A percentile compares a stretch with the other conserved stretches of the same genome.
Conservation (phyloP, 2,888 invertebrate species). For the Phortica okadai region DNA sequence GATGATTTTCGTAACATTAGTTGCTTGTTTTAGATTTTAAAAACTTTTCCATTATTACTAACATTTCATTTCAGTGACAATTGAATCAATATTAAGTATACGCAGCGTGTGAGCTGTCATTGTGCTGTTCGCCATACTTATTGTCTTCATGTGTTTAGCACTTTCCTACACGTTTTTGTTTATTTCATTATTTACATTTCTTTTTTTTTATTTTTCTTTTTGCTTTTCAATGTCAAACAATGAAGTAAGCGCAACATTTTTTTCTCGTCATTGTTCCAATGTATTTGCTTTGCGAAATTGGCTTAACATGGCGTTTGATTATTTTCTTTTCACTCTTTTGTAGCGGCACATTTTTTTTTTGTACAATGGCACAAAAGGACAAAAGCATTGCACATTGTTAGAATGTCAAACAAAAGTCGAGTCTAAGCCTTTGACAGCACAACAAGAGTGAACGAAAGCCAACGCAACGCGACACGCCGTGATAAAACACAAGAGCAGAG, state of each 20-base stretch:
- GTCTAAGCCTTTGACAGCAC: conserved; percentile 30
- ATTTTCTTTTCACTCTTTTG: conserved; percentile 1
- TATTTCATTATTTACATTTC: neutral
- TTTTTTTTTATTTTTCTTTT: neutral
- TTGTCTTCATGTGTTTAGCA: neutral
- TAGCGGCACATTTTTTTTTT: neutral
- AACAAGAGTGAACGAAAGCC: neutral
- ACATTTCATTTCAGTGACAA: too few relatives aligned
- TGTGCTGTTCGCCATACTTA: neutral
- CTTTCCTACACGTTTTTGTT: neutral
- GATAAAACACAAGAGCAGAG: too few relatives aligned
- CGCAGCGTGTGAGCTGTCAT: conserved; percentile 7
- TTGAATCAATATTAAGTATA: neutral
- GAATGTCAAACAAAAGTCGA: conserved; percentile 12
- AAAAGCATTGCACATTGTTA: neutral
- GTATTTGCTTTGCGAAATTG: conserved; percentile 19
- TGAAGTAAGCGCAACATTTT: neutral
- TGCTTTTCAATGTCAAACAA: conserved; percentile 12
- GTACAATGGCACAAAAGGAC: neutral
- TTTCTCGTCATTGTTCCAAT: neutral
- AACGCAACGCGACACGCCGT: neutral
- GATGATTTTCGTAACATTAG: too few relatives aligned
- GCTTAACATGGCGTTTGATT: conserved; percentile 17
- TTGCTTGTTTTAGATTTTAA: too few relatives aligned
- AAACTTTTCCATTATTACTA: too few relatives aligned